Conservation (phyloP, 2,888 invertebrate species). For the Candidula unifasciata region DNA sequence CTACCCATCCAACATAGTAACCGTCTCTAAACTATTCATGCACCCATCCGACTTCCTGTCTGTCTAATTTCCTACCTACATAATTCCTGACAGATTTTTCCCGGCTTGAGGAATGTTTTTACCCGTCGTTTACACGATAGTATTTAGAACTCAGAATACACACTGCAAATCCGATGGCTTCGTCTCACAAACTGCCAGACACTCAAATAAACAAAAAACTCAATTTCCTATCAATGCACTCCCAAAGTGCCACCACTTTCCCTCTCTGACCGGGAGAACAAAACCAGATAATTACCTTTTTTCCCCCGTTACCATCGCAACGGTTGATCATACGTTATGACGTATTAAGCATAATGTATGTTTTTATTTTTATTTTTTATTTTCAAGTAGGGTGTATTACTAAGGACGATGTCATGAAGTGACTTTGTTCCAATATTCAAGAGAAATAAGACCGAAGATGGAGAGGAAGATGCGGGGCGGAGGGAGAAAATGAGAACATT, state of each 20-base stretch:
- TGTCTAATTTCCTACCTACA: no score
- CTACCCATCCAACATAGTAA: no score
- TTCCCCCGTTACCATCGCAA: slow-evolving; percentile 42
- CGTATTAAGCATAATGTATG: slow-evolving; percentile 40
- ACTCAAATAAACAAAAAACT: not conserved
- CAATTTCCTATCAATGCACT: no score
- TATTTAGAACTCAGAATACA: no score
- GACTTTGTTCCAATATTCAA: not conserved
- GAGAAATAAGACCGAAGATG: not conserved
- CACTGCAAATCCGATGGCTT: no score
- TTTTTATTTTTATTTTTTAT: not conserved
- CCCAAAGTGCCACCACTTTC: not conserved
- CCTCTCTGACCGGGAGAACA: slow-evolving; percentile 30
- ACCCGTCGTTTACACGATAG: no score
- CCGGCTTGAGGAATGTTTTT: no score
- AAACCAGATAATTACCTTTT: slow-evolving; percentile 49
- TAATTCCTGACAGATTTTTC: no score
- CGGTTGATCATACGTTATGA: slow-evolving; percentile 46
- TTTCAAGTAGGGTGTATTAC: not conserved
- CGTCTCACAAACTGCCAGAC: not conserved
- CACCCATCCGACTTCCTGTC: no score
- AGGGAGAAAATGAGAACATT: not conserved
- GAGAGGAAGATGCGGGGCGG: not conserved
- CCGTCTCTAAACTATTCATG: no score
- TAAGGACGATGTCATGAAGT: not conserved